Percentiles rank a stretch among this genome's conserved stretches.
Conservation (phyloP, 2,797 vertebrate genomes). For the Nyctibius grandis region DNA sequence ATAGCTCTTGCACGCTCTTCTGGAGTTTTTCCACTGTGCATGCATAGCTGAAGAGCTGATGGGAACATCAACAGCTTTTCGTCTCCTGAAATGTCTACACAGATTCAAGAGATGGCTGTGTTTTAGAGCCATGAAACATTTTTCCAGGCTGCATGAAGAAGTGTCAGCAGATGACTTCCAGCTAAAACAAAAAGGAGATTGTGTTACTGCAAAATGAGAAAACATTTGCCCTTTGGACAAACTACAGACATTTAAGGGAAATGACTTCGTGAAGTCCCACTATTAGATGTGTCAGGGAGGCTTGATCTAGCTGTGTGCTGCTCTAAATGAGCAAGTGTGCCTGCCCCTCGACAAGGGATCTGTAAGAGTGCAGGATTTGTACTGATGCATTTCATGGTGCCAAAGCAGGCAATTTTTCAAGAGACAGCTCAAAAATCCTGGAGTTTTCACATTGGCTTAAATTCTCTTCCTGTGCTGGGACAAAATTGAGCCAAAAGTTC, state of each 20-base stretch:
- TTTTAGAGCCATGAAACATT: neutral
- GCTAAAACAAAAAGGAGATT: neutral
- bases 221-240: neutral
- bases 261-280: neutral
- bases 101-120: neutral
- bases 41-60: neutral
- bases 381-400: neutral
- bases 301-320: neutral
- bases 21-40: neutral
- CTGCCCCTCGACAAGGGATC: neutral
- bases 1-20: neutral
- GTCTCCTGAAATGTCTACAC: neutral
- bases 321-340: neutral
- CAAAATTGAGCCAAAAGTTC: neutral
- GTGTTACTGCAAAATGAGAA: neutral
- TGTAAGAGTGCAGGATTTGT: neutral
- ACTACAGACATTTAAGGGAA: neutral
- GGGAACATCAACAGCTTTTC: neutral
- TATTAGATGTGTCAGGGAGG: neutral
- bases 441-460: neutral
- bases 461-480: neutral
- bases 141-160: neutral
- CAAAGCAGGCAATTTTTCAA: neutral
- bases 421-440: neutral
- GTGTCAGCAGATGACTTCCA: neutral